phyloP scores from a whole-genome alignment of 2,888 invertebrate species.

The Drosophila niveifrons region DNA sequence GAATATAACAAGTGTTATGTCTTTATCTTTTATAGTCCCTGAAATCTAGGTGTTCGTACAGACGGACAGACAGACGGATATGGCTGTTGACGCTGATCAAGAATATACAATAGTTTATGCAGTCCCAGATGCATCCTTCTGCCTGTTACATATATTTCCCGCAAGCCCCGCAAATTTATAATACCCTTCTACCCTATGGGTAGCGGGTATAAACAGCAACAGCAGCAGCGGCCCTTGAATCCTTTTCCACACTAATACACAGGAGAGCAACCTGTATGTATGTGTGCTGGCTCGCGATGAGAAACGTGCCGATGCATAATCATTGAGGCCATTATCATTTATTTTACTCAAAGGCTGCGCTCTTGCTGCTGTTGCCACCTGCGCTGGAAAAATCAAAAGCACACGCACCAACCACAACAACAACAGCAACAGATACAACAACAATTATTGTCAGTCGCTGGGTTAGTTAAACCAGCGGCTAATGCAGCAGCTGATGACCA shows the following conservation, averaged over 20 bases:
- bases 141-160: too few relatives aligned
- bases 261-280: conserved; percentile 36
- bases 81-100: too few relatives aligned
- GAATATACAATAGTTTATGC: too few relatives aligned
- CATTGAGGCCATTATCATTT: conserved; percentile 82
- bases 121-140: too few relatives aligned
- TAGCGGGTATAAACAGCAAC: too few relatives aligned
- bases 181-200: too few relatives aligned
- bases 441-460: conserved; percentile 27
- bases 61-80: too few relatives aligned
- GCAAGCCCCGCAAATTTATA: too few relatives aligned
- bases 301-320: conserved; percentile 84
- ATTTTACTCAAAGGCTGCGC: conserved; percentile 71
- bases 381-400: conserved; percentile 68
- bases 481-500: conserved; percentile 44
- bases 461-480: conserved; percentile 56
- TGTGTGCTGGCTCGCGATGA: conserved; percentile 67
- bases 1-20: too few relatives aligned
- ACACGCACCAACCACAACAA: conserved; percentile 65
- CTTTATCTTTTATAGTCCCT: too few relatives aligned
- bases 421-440: conserved; percentile 23
- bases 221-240: conserved; percentile 50
- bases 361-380: conserved; percentile 53
- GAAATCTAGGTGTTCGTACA: too few relatives aligned
- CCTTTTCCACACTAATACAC: conserved; percentile 58